These are phyloP conservation scores for Phenganax stokvisi DNA, from an alignment of 92 coral and sea anemone genomes.

Conservation along the genomic window DNA sequence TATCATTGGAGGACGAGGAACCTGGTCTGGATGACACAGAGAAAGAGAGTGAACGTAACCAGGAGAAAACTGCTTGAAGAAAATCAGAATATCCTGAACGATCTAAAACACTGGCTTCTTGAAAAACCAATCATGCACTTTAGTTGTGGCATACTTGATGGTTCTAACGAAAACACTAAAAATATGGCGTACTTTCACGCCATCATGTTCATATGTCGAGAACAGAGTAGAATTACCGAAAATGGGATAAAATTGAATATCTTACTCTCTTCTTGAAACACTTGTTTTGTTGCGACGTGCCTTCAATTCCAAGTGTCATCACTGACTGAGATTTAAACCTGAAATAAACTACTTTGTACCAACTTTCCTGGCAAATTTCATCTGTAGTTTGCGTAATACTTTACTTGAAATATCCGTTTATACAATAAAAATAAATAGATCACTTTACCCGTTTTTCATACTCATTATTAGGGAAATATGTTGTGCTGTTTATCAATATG, in stretches of 20 bases:
- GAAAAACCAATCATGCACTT: background rate
- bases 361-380: slow-evolving; percentile 21
- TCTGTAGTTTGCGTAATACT: slow-evolving; percentile 21
- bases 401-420: slow-evolving; percentile 31
- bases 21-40: slow-evolving; percentile 31
- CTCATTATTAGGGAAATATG: background rate
- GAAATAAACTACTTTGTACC: slow-evolving; percentile 30
- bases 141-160: too few species aligned
- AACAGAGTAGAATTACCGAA: too few species aligned
- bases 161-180: background rate
- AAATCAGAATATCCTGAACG: background rate
- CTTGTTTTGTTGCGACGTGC: slow-evolving; percentile 23
- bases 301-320: slow-evolving; percentile 11
- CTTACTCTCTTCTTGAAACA: slow-evolving; percentile 12
- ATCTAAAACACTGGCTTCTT: background rate
- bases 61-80: slow-evolving; percentile 16
- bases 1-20: slow-evolving; percentile 32
- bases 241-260: too few species aligned
- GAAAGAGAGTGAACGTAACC: slow-evolving; percentile 1
- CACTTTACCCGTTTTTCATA: slow-evolving; percentile 15
- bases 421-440: slow-evolving; percentile 39
- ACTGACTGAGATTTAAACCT: background rate
- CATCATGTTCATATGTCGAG: too few species aligned
- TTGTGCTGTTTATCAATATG: background rate
- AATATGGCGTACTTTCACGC: background rate